Evolutionary conservation across 1,140 invertebrate species (phyloP), one percentile per base, ranked within the genome.

Genomic region (Coboldia fuscipes): DNA sequence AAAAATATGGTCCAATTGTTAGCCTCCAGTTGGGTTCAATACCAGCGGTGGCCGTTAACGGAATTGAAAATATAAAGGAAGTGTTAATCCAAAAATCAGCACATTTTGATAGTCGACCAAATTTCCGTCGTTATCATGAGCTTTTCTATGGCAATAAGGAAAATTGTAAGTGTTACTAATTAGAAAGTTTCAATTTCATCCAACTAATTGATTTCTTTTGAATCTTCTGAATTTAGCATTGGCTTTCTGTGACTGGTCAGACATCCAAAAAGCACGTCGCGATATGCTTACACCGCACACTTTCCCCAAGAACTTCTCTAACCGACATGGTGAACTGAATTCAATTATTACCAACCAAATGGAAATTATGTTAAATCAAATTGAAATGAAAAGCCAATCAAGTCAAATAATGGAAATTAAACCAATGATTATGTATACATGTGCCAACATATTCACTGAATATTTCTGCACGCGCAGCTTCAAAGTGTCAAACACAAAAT

Each of bases 161-260:
- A 38, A 73, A 75, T 43, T 75, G 73, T 77, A 61, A 75, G 73
- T 42, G 36, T 41, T 41, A 35, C 27, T 32, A 36, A 32, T 16
- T 39, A 23, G 21, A 9, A 24, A 24, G 12, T 29, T 29, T 13
- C 22, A 23, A 7, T 23, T 23, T 12, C 6, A 23, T 7, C 12
- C 22, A 23, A 7, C 22, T 12, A 23, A 23, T 7, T 7, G 22
- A 23, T 23, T 23, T 12, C 12, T 23, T 23, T 23, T 23, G 22
- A 23, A 23, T 7, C 6, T 23, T 7, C 12, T 23, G 22, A 23
- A 26, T 63, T 34, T 62, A 85, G 81, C 82, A 36, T 54, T 88
- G 35, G 82, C 82, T 9, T 70, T 88, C 27, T 82, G 79, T 48
- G 72, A 86, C 46, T 85, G 79, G 78, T 77, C 73, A 0, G 72